A percentile compares a stretch with the other conserved stretches of the same genome.
Evolutionary conservation across 2,888 invertebrate species (phyloP).

Genomic region (Ctena decussata): DNA sequence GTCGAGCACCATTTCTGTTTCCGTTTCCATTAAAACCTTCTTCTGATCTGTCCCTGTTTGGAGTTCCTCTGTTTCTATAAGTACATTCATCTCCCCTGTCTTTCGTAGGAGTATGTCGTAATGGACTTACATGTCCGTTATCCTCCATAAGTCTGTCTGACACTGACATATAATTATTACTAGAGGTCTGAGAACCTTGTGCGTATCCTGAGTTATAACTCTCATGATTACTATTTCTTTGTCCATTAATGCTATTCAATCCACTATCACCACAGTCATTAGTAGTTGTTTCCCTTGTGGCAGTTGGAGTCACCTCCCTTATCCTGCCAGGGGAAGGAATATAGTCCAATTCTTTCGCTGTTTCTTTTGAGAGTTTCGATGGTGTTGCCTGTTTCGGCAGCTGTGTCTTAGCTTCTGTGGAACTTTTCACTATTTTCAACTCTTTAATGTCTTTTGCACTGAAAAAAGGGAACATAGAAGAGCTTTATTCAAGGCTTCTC

Average conservation of each 20-base stretch:
- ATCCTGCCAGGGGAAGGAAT: constrained; percentile 80
- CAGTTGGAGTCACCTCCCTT: constrained; percentile 55
- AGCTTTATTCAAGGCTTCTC: too few relatives aligned
- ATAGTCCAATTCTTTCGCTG: constrained; percentile 71
- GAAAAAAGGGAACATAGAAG: constrained; percentile 57
- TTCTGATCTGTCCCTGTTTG: neutral
- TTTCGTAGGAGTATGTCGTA: constrained; percentile 30
- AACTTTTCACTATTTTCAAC: constrained; percentile 91
- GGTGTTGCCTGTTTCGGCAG: constrained; percentile 78
- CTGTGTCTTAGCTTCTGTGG: constrained; percentile 85
- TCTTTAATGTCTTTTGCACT: constrained; percentile 92
- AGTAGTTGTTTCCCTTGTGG: neutral
- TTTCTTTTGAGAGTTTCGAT: constrained; percentile 80
- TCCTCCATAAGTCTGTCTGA: neutral
- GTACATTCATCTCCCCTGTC: constrained; percentile 11
- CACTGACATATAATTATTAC: neutral
- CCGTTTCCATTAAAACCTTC: constrained; percentile 33
- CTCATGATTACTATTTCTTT: constrained; percentile 19
- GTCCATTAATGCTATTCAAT: neutral
- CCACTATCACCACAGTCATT: constrained; percentile 17
- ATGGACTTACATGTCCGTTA: constrained; percentile 41
- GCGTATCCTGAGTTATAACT: neutral
- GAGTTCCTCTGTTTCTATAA: neutral
- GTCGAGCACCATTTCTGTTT: constrained; percentile 48
- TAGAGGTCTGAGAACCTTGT: neutral